Evolutionary conservation across 1,140 invertebrate genomes (phyloP).

Genomic region (Orchesella cincta): DNA sequence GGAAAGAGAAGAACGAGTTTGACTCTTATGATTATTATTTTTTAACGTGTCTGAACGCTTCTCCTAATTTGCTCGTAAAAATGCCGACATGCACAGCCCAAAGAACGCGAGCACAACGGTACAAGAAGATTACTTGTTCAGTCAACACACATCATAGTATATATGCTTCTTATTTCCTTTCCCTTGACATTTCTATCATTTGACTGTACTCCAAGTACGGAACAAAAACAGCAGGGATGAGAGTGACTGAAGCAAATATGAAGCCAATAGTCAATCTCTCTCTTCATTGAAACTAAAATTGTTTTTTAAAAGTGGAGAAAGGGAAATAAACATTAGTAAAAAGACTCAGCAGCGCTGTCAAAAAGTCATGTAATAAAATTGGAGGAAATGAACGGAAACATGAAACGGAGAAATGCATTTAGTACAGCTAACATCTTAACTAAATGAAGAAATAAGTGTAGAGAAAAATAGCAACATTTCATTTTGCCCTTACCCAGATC

Average conservation of each 20-base stretch:
- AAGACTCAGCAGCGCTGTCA: slow-evolving; percentile 8
- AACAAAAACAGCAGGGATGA: too few relatives aligned
- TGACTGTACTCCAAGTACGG: too few relatives aligned
- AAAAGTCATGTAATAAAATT: slow-evolving; percentile 19
- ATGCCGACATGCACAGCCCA: slow-evolving; percentile 3
- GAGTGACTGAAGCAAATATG: too few relatives aligned
- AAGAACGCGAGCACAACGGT: too few relatives aligned
- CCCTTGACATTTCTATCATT: background rate
- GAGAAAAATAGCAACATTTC: too few relatives aligned
- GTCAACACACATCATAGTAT: too few relatives aligned
- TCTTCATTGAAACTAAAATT: too few relatives aligned
- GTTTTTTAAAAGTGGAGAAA: background rate
- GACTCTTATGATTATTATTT: background rate
- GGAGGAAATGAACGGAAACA: background rate
- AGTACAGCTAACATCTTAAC: background rate
- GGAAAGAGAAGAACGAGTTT: background rate
- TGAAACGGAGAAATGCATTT: background rate
- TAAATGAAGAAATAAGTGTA: too few relatives aligned
- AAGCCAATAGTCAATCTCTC: too few relatives aligned
- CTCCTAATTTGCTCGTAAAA: slow-evolving; percentile 28
- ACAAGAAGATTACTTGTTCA: background rate
- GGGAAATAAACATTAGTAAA: slow-evolving; percentile 12
- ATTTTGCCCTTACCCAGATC: slow-evolving; percentile 47
- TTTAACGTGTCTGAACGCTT: slow-evolving; percentile 22
- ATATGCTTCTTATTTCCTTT: too few relatives aligned